Base-by-base conservation (phyloP, 2,113 vertebrate genomes). In the Camelus bactrianus region DNA sequence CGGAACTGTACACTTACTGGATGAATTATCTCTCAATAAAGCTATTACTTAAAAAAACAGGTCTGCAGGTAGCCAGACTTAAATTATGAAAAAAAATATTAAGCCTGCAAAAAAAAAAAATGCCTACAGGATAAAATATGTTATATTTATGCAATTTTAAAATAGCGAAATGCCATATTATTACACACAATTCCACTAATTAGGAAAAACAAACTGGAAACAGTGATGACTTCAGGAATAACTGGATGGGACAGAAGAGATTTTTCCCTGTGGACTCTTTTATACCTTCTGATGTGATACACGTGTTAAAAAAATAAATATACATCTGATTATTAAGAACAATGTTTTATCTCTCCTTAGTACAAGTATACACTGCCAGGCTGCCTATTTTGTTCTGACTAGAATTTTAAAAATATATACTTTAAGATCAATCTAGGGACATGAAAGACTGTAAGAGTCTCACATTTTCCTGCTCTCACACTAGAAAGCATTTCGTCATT, bases 161-260 rank as follows among this genome's bases (percentile, higher is more conserved):
- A 96, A 79, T 73, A 89, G n/a, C 52, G 81, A 90, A 91, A 48
- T 50, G 35, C 14, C 50, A 32, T 56, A 70, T 88, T 79, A 79
- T 14, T 94, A 48, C 48, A 95, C 20, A 92, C 42, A 94, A 94
- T 77, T 81, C 94, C 46, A 95, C 64, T 72, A 48, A 20, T 56
- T 94, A 93, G 7, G 65, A 81, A 94, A 95, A 96, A 73, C 58
- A 90, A 82, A 77, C 1, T 93, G 15, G 20, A 94, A 89, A 93
- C 16, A 64, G 50, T 38, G 52, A 77, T 75, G 70, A 15, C 81
- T 65, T 90, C 32, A 92, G 46, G 38, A 90, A 88, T 62, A 88
- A 73, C 19, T 26, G 54, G 17, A 91, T 46, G 20, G 19, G 6
- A 93, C 4, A 76, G 16, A 58, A 90, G 30, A 93, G 46, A 88